These are phyloP conservation scores for Lithophane socia DNA, from an alignment of 2,888 invertebrate genomes.

Conservation along the genomic window DNA sequence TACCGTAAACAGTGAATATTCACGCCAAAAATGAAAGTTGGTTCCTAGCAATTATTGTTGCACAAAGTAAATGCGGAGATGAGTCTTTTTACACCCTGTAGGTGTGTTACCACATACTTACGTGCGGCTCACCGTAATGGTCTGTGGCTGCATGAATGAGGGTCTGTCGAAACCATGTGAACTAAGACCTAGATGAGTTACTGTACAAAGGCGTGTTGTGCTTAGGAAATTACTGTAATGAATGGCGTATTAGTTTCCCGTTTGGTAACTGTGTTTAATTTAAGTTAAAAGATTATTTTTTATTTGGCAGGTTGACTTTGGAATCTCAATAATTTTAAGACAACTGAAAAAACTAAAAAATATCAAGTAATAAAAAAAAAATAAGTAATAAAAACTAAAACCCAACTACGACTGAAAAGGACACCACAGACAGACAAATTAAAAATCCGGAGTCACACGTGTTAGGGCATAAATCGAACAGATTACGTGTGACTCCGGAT, in stretches of 20 bases:
- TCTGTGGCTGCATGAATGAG: conserved; percentile 52
- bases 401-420: too few relatives aligned
- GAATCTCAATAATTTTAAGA: background rate
- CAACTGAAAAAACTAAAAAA: too few relatives aligned
- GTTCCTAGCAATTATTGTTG: background rate
- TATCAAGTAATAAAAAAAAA: too few relatives aligned
- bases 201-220: conserved; percentile 34
- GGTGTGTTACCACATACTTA: background rate
- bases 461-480: too few relatives aligned
- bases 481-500: too few relatives aligned
- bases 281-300: background rate
- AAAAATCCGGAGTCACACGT: too few relatives aligned
- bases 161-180: conserved; percentile 41
- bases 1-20: background rate
- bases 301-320: too few relatives aligned
- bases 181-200: conserved; percentile 51
- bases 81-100: background rate
- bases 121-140: background rate
- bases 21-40: background rate
- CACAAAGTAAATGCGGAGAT: background rate
- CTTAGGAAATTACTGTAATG: background rate
- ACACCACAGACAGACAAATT: too few relatives aligned
- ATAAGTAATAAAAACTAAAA: too few relatives aligned
- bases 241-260: background rate
- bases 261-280: background rate